Conservation (phyloP, 2,888 invertebrate species). For the Mechanitis mazaeus region DNA sequence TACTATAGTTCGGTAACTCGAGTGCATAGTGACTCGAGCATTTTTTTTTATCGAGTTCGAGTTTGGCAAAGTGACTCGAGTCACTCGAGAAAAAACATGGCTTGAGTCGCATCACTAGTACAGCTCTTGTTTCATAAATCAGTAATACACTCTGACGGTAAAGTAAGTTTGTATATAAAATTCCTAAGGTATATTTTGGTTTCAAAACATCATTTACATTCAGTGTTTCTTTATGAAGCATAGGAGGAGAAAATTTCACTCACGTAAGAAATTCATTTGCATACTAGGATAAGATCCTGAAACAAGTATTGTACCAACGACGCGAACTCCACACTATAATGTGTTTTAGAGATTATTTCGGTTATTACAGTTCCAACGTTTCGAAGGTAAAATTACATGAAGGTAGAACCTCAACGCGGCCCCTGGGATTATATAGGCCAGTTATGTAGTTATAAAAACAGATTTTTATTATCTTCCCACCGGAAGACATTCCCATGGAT, state of each 20-base stretch:
- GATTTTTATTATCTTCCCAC: conserved; percentile 35
- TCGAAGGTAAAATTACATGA: conserved; percentile 5
- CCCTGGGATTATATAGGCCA: conserved; percentile 7
- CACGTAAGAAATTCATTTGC: conserved; percentile 19
- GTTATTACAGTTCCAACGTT: conserved; percentile 12
- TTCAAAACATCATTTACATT: background rate
- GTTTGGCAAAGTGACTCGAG: no score
- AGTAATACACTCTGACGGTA: background rate
- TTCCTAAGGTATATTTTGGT: no score
- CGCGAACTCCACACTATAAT: conserved; percentile 13
- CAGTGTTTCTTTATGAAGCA: conserved; percentile 1
- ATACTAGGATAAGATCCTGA: conserved; percentile 20
- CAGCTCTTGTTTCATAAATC: background rate
- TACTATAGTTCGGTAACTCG: no score
- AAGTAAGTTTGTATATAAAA: background rate
- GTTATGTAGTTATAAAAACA: conserved; percentile 24
- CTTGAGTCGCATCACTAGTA: no score
- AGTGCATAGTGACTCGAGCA: no score
- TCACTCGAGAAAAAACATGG: no score
- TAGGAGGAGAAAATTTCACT: conserved; percentile 4
- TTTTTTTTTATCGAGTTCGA: no score
- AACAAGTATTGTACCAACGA: conserved; percentile 13
- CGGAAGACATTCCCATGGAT: conserved; percentile 34
- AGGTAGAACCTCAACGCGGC: background rate
- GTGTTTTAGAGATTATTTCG: conserved; percentile 15